These are phyloP conservation scores for Ptychadena robeensis DNA, from an alignment of 2,797 vertebrate species.

Conservation along the genomic window DNA sequence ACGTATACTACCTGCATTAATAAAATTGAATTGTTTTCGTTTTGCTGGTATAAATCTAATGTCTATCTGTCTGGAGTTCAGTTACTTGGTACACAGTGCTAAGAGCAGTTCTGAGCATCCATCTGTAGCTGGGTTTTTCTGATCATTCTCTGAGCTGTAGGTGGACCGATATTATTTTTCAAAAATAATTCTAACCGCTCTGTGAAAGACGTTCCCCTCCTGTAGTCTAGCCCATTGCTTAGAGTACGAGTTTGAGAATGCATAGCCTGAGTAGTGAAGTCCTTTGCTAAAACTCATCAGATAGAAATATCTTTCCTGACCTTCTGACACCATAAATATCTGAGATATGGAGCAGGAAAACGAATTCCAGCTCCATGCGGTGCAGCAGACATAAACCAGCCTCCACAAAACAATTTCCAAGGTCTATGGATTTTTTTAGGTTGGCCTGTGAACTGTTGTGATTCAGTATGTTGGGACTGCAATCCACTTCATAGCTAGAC, in stretches of 20 bases:
- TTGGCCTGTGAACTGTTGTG: slow-evolving; percentile 19
- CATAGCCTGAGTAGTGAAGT: background rate
- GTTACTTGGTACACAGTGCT: too few species aligned
- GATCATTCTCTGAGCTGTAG: background rate
- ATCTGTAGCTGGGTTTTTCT: too few species aligned
- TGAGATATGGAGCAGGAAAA: slow-evolving; percentile 26
- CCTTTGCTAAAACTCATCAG: background rate
- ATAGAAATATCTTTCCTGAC: slow-evolving; percentile 30
- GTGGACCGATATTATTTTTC: background rate
- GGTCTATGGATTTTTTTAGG: slow-evolving; percentile 30
- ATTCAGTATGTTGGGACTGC: background rate
- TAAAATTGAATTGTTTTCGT: too few species aligned
- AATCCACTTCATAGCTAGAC: background rate
- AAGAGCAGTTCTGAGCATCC: too few species aligned
- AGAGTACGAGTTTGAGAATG: background rate
- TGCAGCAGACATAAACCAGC: slow-evolving; percentile 24
- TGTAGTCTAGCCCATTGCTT: background rate
- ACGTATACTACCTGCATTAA: too few species aligned
- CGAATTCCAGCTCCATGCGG: slow-evolving; percentile 28
- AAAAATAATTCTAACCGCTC: too few species aligned
- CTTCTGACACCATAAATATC: slow-evolving; percentile 39
- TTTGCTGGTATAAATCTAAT: too few species aligned
- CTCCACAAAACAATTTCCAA: slow-evolving; percentile 40
- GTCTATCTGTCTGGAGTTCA: too few species aligned
- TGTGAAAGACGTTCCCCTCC: background rate